These are phyloP conservation scores for Polyommatus iphigenia DNA, from an alignment of 2,888 invertebrate species.

Conservation along the genomic window DNA sequence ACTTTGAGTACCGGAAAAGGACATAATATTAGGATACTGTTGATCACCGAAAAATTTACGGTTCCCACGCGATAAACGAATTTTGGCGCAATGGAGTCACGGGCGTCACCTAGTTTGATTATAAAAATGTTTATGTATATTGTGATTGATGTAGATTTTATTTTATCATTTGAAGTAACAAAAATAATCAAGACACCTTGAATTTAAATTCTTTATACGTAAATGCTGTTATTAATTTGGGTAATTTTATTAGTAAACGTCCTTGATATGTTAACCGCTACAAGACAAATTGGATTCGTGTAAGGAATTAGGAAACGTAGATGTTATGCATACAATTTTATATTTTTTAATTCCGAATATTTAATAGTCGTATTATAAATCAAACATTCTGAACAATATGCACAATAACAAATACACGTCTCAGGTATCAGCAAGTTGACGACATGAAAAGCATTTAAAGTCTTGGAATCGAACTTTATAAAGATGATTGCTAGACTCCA, in stretches of 20 bases:
- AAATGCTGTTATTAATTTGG: background rate
- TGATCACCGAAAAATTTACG: too few species aligned
- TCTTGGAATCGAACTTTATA: too few species aligned
- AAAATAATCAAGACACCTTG: background rate
- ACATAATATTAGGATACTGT: too few species aligned
- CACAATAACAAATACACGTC: too few species aligned
- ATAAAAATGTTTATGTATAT: background rate
- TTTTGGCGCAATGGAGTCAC: too few species aligned
- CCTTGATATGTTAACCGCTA: constrained; percentile 1
- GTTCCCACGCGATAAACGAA: too few species aligned
- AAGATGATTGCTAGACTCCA: too few species aligned
- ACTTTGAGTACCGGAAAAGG: too few species aligned
- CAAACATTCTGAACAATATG: background rate
- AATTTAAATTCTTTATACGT: background rate
- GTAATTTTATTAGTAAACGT: constrained; percentile 1
- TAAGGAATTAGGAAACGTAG: background rate
- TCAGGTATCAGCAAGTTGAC: too few species aligned
- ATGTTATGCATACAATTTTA: background rate
- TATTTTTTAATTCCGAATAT: background rate
- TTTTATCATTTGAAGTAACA: background rate
- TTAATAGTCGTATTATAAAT: background rate
- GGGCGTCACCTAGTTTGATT: background rate
- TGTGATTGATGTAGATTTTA: background rate
- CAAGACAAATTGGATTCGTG: constrained; percentile 3
- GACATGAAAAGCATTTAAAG: too few species aligned